phyloP scores from a whole-genome alignment of 2,888 invertebrate species.

The Ormyrus labotus region DNA sequence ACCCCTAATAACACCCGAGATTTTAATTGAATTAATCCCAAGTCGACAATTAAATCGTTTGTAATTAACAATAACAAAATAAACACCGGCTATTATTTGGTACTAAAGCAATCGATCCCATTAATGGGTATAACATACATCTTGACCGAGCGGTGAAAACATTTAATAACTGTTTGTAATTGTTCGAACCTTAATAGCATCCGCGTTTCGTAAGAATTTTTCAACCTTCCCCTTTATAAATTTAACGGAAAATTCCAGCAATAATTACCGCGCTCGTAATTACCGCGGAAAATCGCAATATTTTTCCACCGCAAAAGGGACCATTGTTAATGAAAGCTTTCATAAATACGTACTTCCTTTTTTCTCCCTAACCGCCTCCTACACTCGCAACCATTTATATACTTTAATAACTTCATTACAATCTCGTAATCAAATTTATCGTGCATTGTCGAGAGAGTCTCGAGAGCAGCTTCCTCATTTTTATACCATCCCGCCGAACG shows the following conservation, averaged over 20 bases:
- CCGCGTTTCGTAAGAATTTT: slow-evolving; percentile 43
- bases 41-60: slow-evolving; percentile 29
- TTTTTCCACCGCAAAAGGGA: slow-evolving; percentile 38
- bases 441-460: slow-evolving; percentile 19
- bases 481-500: not conserved
- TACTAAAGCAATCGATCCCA: slow-evolving; percentile 3
- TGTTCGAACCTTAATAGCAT: slow-evolving; percentile 27
- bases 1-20: slow-evolving; percentile 3
- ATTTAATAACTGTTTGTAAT: slow-evolving; percentile 47
- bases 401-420: slow-evolving; percentile 47
- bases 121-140: slow-evolving; percentile 37
- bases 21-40: slow-evolving; percentile 38
- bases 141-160: not conserved
- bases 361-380: not conserved
- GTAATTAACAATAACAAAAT: slow-evolving; percentile 23
- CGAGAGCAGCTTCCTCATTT: slow-evolving; percentile 5
- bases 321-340: slow-evolving; percentile 38
- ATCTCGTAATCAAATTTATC: slow-evolving; percentile 50
- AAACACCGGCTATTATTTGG: not conserved
- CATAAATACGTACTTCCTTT: slow-evolving; percentile 35
- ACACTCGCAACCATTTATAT: not conserved
- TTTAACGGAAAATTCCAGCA: slow-evolving; percentile 40
- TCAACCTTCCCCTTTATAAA: slow-evolving; percentile 18
- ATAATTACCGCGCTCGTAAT: slow-evolving; percentile 43
- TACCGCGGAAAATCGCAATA: slow-evolving; percentile 44